Evolutionary conservation across 2,888 invertebrate species (phyloP).

Genomic region (Amorpha juglandis): DNA sequence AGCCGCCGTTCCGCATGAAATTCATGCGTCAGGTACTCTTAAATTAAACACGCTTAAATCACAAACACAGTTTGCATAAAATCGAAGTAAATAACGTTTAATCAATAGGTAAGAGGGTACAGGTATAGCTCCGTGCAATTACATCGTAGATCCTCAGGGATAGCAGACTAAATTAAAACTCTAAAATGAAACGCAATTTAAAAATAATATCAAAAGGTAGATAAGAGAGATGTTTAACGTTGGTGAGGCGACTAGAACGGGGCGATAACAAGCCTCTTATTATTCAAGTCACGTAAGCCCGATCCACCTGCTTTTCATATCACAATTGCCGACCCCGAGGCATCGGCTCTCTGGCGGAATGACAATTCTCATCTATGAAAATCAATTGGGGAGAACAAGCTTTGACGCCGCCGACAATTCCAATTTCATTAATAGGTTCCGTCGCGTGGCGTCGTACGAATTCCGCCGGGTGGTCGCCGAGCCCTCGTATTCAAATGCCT

Average conservation of each 20-base stretch:
- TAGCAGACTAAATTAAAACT: conserved; percentile 57
- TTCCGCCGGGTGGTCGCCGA: conserved; percentile 42
- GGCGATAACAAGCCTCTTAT: conserved; percentile 78
- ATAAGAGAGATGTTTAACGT: conserved; percentile 67
- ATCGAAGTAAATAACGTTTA: conserved; percentile 9
- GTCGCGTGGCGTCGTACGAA: conserved; percentile 55
- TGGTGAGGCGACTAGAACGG: conserved; percentile 67
- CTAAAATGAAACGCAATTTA: conserved; percentile 58
- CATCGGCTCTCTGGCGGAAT: conserved; percentile 72
- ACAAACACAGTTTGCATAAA: not conserved
- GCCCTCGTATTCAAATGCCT: conserved; percentile 36
- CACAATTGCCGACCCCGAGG: conserved; percentile 78
- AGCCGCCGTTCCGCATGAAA: not conserved
- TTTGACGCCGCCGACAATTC: conserved; percentile 66
- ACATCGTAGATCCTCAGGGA: conserved; percentile 44
- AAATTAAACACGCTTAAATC: too few species aligned
- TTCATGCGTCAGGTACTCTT: not conserved
- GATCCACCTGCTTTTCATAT: conserved; percentile 83
- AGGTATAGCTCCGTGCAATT: conserved; percentile 32
- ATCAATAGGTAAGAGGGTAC: conserved; percentile 7
- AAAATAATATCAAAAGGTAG: conserved; percentile 62
- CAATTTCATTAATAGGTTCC: conserved; percentile 78
- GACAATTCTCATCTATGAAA: conserved; percentile 79
- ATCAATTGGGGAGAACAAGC: conserved; percentile 76
- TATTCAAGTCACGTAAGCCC: conserved; percentile 73